A percentile compares a stretch with the other conserved stretches of the same genome.
phyloP scores from a whole-genome alignment of 2,888 invertebrate species.

The Cylindroiulus punctatus region DNA sequence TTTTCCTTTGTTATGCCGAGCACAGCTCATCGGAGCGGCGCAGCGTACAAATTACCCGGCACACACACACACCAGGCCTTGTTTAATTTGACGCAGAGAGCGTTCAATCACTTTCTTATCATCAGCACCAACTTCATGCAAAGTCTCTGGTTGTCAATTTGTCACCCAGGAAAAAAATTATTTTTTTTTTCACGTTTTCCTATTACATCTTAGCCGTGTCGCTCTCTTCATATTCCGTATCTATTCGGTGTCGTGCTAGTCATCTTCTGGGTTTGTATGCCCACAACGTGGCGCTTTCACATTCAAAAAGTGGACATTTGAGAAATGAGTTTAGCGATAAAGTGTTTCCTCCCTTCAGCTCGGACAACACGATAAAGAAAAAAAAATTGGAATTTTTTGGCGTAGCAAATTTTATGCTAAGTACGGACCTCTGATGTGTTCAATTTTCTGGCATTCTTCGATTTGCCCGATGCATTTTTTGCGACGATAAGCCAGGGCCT shows the following conservation, averaged over 20 bases:
- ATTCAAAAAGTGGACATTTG: conserved; percentile 34
- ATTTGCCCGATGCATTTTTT: background rate
- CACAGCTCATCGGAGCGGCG: conserved; percentile 3
- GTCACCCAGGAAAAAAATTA: background rate
- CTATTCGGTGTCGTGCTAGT: background rate
- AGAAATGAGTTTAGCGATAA: conserved; percentile 37
- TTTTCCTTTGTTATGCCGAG: conserved; percentile 29
- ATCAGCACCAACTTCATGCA: conserved; percentile 38
- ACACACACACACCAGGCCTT: conserved; percentile 2
- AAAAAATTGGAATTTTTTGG: background rate
- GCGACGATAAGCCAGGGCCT: conserved; percentile 9
- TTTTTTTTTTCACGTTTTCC: background rate
- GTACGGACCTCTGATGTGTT: background rate
- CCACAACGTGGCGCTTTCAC: conserved; percentile 9
- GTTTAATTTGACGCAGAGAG: conserved; percentile 34
- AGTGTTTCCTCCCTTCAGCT: conserved; percentile 33
- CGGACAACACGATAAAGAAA: background rate
- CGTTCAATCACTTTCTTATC: conserved; percentile 38
- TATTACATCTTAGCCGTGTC: background rate
- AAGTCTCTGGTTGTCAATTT: conserved; percentile 38
- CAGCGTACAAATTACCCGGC: conserved; percentile 32
- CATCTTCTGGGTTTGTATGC: background rate
- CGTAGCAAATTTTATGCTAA: conserved; percentile 17
- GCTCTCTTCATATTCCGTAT: conserved; percentile 4
- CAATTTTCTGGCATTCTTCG: conserved; percentile 5